Percentiles rank a stretch among this genome's conserved stretches.
phyloP scores from a whole-genome alignment of 2,888 invertebrate species.

The Osedax fenrisi region DNA sequence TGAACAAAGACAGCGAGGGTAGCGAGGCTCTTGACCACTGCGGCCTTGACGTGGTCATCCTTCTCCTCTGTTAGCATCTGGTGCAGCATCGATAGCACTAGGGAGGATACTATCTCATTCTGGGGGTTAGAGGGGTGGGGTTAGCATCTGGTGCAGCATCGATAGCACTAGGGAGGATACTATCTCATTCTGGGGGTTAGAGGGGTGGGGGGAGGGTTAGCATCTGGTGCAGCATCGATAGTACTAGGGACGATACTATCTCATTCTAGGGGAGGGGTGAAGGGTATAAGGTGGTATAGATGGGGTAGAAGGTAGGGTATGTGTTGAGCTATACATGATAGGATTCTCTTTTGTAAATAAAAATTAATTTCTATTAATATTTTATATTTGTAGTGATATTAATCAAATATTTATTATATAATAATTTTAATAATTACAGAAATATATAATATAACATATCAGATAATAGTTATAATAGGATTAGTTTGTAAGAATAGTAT shows the following conservation, averaged over 20 bases:
- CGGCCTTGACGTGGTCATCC: conserved; percentile 57
- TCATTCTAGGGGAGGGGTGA: conserved; percentile 53
- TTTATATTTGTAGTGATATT: too few species aligned
- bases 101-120: conserved; percentile 58
- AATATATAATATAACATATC: too few species aligned
- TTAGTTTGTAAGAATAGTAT: too few species aligned
- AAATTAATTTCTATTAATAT: too few species aligned
- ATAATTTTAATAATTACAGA: too few species aligned
- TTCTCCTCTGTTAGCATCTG: conserved; percentile 62
- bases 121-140: conserved; percentile 37
- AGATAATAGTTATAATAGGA: too few species aligned
- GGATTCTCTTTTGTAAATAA: too few species aligned
- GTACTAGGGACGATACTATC: conserved; percentile 59
- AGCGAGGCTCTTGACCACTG: conserved; percentile 58
- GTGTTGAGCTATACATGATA: too few species aligned
- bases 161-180: conserved; percentile 61
- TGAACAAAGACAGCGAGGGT: conserved; percentile 58
- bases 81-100: conserved; percentile 62
- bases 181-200: conserved; percentile 53
- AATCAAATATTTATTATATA: too few species aligned
- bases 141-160: conserved; percentile 63
- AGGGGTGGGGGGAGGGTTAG: conserved; percentile 43
- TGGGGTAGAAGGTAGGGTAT: not conserved
- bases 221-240: conserved; percentile 65
- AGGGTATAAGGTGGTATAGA: not conserved